Base-by-base conservation (phyloP, 2,888 invertebrate genomes). In the Macrosiphum euphorbiae region DNA sequence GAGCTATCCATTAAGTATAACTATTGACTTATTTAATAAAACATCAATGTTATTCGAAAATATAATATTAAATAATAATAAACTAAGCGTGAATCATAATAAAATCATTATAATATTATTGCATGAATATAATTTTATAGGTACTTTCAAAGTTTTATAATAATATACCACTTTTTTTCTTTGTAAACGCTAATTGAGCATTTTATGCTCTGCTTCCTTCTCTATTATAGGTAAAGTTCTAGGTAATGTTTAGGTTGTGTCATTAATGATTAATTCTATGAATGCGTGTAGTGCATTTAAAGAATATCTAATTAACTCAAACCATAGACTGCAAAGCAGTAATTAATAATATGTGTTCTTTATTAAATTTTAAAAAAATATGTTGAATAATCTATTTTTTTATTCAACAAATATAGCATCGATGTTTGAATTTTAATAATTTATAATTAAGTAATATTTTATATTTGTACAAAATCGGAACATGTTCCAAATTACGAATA, bases 401-500 rank as follows among this genome's bases (percentile, higher is more conserved):
- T 35, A 20, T 78, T 78, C 20, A 78, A 35, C 8, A 35, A 67
- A 35, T 78, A 35, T 67, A 16, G 2, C 35, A 35, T 7, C 11
- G 26, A 13, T 44, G 24, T 85, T 85, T 44, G 44, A 85, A 50
- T 88, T n/a, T 47, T 88, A n/a, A 88, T 11, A n/a, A 35, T 88
- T 50, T 61, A 24, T 16, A 41, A 44, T n/a, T 47, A n/a, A 24
- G n/a, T n/a, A 50, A 55, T 90, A 61, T 44, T 88, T 89, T 89
- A 44, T 61, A n/a, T 58, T 90, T 78, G 13, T 50, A 78, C 28
- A 87, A 90, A 50, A 90, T 67, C 11, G 50, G 78, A n/a, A 88
- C 41, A 41, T 41, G 67, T 92, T 92, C 87, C 28, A 92, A 50
- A 67, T 88, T 88, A 67, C n/a, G 8, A 86, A 86, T 87, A 92